Conservation (phyloP, 2,888 invertebrate genomes). For the Agrotis clavis region DNA sequence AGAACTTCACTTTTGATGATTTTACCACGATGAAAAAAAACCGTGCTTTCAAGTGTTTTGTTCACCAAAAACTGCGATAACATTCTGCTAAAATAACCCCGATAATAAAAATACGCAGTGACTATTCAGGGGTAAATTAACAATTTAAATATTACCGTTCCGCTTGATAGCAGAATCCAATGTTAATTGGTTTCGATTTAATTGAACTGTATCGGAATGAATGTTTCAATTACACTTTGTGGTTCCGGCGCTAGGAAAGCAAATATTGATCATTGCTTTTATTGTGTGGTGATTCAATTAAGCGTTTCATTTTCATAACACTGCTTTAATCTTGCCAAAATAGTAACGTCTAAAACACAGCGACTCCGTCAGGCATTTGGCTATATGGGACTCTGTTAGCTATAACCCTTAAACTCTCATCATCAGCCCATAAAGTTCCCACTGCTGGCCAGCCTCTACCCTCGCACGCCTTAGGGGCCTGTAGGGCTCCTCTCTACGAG, state of each 20-base stretch:
- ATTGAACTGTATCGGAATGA: slow-evolving; percentile 5
- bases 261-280: slow-evolving; percentile 16
- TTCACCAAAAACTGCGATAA: too few relatives aligned
- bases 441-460: too few relatives aligned
- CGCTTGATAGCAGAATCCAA: slow-evolving; percentile 8
- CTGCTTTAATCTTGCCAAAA: not conserved
- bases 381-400: too few relatives aligned
- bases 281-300: slow-evolving; percentile 14
- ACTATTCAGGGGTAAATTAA: slow-evolving; percentile 22
- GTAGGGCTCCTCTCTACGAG: too few relatives aligned
- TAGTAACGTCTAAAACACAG: too few relatives aligned
- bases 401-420: not conserved
- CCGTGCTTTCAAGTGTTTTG: too few relatives aligned
- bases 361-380: too few relatives aligned
- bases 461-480: too few relatives aligned
- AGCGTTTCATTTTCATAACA: not conserved
- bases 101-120: slow-evolving; percentile 10
- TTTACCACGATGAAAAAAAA: too few relatives aligned
- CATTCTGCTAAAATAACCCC: not conserved
- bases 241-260: not conserved
- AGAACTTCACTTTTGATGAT: too few relatives aligned
- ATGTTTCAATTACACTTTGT: slow-evolving; percentile 17
- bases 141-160: slow-evolving; percentile 27
- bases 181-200: slow-evolving; percentile 31
- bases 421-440: not conserved